Conservation (phyloP, 2,888 invertebrate genomes). For the Magallana nippona region DNA sequence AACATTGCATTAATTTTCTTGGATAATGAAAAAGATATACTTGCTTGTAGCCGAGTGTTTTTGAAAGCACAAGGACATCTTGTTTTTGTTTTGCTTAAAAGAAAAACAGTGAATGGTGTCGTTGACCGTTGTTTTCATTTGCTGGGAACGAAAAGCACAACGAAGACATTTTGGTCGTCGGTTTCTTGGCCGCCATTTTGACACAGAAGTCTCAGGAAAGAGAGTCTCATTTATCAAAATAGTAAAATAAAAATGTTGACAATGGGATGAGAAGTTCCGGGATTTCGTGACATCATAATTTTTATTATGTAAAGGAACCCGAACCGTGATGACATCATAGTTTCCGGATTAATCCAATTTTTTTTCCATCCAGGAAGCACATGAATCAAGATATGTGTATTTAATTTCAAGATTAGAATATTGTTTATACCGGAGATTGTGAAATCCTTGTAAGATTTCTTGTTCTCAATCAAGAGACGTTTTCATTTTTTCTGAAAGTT, state of each 20-base stretch:
- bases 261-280: not conserved
- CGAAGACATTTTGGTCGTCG: not conserved
- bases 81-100: too few relatives aligned
- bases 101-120: too few relatives aligned
- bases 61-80: too few relatives aligned
- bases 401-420: conserved; percentile 1
- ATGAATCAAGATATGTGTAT: not conserved
- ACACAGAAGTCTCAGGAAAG: not conserved
- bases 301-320: conserved; percentile 15
- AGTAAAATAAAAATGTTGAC: conserved; percentile 6
- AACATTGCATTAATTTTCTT: too few relatives aligned
- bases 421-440: conserved; percentile 7
- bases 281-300: not conserved
- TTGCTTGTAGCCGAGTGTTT: too few relatives aligned
- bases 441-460: conserved; percentile 20
- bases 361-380: not conserved
- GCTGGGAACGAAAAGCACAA: too few relatives aligned
- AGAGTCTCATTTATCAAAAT: not conserved
- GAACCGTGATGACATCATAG: conserved; percentile 7
- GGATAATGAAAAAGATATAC: too few relatives aligned
- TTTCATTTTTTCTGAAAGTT: not conserved
- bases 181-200: not conserved
- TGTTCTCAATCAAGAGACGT: not conserved
- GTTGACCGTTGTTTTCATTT: too few relatives aligned
- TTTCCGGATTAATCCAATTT: conserved; percentile 9